Evolutionary conservation across 2,888 invertebrate genomes (phyloP), one percentile per base, ranked within the genome.

Genomic region (Dilophus febrilis): DNA sequence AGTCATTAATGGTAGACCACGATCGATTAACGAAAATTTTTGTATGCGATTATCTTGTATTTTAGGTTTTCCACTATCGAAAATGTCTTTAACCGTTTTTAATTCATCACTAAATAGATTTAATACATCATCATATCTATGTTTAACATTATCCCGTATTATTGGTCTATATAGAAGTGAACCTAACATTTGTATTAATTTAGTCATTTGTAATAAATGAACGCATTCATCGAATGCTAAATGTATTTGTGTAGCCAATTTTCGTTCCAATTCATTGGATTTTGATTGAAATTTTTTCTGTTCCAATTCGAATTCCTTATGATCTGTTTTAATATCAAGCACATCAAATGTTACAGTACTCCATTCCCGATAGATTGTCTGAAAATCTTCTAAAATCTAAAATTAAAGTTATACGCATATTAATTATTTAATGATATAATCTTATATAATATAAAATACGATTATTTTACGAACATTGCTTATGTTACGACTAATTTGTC

Each of bases 211-310:
- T 47, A 74, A 75, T 8, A 78, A 55, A 28, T 75, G 77, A 46
- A 68, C 67, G 48, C 84, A 85, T 51, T 91, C 90, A 42, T 80
- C 78, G 48, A 87, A 78, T 1, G 81, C 84, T 52, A 81, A 77
- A 11, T 76, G 71, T 51, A 90, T 82, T 45, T 88, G 71, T 14
- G 82, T 76, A 0, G 83, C 84, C 29, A 92, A 64, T 44, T 79
- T 67, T 43, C 79, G 67, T 54, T 92, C 91, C 38, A 82, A 71
- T 50, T 83, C 79, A 22, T 72, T 68, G 2, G 75, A 61, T 43
- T 72, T 72, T 1, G 57, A 59, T 51, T 70, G 64, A 55, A 86
- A 86, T 2, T 59, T 56, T 0, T 64, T 51, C 44, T 74, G 71
- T 51, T 88, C 86, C 1, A 59, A 54, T 1, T 72, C 53, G 52